A percentile compares a stretch with the other conserved stretches of the same genome.
phyloP scores from a whole-genome alignment of 2,113 vertebrate genomes.

The Paracanthobrama guichenoti region DNA sequence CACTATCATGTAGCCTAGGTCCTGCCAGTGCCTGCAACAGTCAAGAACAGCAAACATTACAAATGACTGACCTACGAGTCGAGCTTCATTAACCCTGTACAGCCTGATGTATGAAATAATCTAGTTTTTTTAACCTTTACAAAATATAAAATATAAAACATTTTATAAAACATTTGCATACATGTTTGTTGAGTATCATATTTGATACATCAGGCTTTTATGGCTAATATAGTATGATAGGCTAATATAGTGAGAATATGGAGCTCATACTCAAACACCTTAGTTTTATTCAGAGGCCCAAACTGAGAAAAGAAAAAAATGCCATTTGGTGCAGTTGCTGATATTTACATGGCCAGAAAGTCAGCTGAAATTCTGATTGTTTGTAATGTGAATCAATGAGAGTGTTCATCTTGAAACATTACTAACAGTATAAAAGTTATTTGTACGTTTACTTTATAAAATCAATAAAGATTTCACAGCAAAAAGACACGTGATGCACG shows the following conservation, averaged over 20 bases:
- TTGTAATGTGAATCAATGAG: too few relatives aligned
- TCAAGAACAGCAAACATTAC: slow-evolving; percentile 9
- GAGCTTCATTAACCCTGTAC: background rate
- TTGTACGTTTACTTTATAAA: background rate
- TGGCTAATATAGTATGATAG: background rate
- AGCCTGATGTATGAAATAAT: background rate
- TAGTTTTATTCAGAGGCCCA: background rate
- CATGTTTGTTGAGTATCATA: background rate
- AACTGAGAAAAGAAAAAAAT: background rate
- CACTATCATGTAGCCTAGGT: slow-evolving; percentile 96
- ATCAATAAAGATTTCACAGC: background rate
- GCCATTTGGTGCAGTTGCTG: background rate
- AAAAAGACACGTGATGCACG: background rate
- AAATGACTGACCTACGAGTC: background rate
- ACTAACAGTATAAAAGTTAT: background rate
- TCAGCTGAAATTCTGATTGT: background rate
- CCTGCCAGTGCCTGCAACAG: slow-evolving; percentile 92
- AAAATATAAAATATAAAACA: background rate
- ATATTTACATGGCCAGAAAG: background rate
- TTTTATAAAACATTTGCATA: too few relatives aligned
- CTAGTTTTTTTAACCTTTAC: background rate
- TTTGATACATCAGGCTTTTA: background rate
- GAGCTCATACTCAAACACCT: background rate
- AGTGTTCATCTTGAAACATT: too few relatives aligned
- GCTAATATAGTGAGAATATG: background rate